These are phyloP conservation scores for Papilio helenus DNA, from an alignment of 1,140 invertebrate genomes.

Conservation along the genomic window DNA sequence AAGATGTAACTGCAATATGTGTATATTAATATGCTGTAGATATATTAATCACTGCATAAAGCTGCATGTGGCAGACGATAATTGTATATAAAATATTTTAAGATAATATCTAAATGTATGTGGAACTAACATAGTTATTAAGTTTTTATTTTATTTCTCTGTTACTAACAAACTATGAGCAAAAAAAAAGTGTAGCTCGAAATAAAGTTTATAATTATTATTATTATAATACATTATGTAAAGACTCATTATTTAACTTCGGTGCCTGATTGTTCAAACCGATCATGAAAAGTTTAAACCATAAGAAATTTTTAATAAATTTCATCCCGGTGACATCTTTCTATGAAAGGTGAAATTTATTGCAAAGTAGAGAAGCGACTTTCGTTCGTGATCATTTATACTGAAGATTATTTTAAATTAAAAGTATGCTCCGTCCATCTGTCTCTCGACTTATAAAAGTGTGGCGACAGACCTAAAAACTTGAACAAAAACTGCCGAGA, in stretches of 20 bases:
- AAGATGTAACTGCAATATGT: no score
- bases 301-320: neutral
- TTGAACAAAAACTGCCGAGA: conserved; percentile 11
- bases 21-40: no score
- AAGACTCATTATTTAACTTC: neutral
- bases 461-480: conserved; percentile 8
- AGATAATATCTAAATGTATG: no score
- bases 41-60: no score
- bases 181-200: no score
- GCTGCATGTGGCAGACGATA: no score
- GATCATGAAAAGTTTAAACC: neutral
- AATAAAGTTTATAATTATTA: no score
- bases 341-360: neutral
- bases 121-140: no score
- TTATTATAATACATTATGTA: no score
- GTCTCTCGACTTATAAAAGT: neutral
- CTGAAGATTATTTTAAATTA: conserved; percentile 8
- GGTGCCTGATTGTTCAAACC: neutral
- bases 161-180: no score
- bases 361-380: neutral
- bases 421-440: neutral
- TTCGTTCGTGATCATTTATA: conserved; percentile 9
- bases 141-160: no score
- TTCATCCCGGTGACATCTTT: neutral
- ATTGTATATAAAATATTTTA: no score